Evolutionary conservation across 2,888 invertebrate species (phyloP).

Genomic region (Eilema caniola): DNA sequence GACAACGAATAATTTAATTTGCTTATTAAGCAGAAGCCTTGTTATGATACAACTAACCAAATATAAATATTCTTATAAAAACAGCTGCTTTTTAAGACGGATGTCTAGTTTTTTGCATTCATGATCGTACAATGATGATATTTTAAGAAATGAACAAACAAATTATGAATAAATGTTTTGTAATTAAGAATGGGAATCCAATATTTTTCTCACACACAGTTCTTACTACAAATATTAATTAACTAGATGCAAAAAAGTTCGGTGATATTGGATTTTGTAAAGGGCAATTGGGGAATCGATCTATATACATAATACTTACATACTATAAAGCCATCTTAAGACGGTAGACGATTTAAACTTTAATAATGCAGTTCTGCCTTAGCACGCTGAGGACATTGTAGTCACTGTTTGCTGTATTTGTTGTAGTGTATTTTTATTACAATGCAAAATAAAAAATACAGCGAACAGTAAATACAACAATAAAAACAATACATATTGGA

Average conservation of each 20-base stretch:
- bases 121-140: neutral
- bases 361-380: too few species aligned
- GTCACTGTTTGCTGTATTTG: too few species aligned
- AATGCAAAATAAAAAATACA: too few species aligned
- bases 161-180: constrained; percentile 8
- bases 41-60: neutral
- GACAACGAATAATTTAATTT: neutral
- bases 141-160: constrained; percentile 5
- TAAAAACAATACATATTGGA: neutral
- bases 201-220: neutral
- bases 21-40: neutral
- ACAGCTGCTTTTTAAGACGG: neutral
- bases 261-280: neutral
- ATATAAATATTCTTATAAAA: neutral
- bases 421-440: too few species aligned
- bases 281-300: neutral
- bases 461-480: too few species aligned
- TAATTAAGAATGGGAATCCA: neutral
- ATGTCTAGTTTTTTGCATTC: constrained; percentile 3
- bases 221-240: neutral
- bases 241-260: neutral
- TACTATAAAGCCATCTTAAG: neutral
- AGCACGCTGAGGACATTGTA: too few species aligned
- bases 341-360: neutral
- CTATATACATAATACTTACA: neutral